Conservation (phyloP, 2,797 vertebrate genomes). For the Danio aesculapii region DNA sequence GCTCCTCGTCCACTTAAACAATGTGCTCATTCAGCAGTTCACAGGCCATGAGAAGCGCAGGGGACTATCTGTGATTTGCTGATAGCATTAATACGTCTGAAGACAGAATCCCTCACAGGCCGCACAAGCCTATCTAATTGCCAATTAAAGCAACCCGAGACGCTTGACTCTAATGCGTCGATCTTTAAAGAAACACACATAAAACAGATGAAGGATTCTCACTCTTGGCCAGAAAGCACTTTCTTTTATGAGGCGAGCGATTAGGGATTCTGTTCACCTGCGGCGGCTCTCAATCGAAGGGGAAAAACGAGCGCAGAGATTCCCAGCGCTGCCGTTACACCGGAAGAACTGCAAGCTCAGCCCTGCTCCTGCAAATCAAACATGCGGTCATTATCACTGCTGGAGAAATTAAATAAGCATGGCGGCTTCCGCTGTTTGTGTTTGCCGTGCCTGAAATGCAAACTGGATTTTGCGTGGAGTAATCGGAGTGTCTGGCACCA, state of each 20-base stretch:
- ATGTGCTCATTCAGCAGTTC: constrained; percentile 41
- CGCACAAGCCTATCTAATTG: constrained; percentile 50
- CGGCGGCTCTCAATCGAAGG: constrained; percentile 40
- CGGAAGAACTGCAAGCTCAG: constrained; percentile 41
- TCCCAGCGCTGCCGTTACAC: constrained; percentile 35
- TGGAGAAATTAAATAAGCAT: constrained; percentile 44
- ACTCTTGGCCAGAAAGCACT: constrained; percentile 26
- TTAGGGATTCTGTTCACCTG: constrained; percentile 64
- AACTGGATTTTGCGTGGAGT: constrained; percentile 32
- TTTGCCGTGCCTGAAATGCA: constrained; percentile 13
- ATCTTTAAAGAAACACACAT: constrained; percentile 23
- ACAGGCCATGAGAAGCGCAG: constrained; percentile 10
- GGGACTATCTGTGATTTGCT: constrained; percentile 36
- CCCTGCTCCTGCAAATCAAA: constrained; percentile 33
- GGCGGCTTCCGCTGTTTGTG: background rate
- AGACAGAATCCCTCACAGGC: constrained; percentile 37
- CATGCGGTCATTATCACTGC: constrained; percentile 15
- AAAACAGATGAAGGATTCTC: constrained; percentile 50
- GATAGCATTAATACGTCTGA: constrained; percentile 51
- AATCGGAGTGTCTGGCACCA: constrained; percentile 28
- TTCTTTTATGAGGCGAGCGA: constrained; percentile 46
- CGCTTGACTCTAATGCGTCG: background rate
- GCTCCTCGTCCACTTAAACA: background rate
- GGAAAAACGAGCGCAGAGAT: constrained; percentile 51
- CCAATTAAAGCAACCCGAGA: constrained; percentile 57